Evolutionary conservation across 2,797 vertebrate genomes (phyloP).

Genomic region (Denticeps clupeoides): DNA sequence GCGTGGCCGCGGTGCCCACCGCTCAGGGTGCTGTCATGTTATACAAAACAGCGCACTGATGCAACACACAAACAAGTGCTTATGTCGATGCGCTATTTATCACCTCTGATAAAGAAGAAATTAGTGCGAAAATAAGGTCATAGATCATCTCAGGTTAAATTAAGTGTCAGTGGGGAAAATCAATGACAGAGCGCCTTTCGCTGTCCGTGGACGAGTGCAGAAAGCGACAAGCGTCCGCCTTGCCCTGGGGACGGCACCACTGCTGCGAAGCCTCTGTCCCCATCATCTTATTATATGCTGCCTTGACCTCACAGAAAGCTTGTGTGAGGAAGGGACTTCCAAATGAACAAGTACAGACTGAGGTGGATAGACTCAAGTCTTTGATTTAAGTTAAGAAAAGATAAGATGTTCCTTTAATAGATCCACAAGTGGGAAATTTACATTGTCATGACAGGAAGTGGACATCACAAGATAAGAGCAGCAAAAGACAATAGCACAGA

Average conservation of each 20-base stretch:
- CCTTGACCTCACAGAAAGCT: conserved; percentile 24
- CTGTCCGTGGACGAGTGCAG: conserved; percentile 37
- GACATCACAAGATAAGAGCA: too few species aligned
- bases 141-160: conserved; percentile 68
- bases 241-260: conserved; percentile 42
- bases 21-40: conserved; percentile 45
- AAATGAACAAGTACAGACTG: too few species aligned
- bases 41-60: conserved; percentile 53
- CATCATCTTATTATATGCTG: conserved; percentile 39
- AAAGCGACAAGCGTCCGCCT: conserved; percentile 38
- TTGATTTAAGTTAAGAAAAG: too few species aligned
- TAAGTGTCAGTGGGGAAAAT: conserved; percentile 62
- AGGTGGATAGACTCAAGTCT: too few species aligned
- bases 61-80: conserved; percentile 51
- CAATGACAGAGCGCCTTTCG: conserved; percentile 44
- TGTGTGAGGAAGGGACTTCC: too few species aligned
- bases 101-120: conserved; percentile 70
- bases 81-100: conserved; percentile 70
- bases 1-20: too few species aligned
- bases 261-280: conserved; percentile 30
- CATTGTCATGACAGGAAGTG: too few species aligned
- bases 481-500: too few species aligned
- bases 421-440: too few species aligned
- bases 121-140: conserved; percentile 70
- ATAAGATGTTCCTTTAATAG: too few species aligned